Conservation (phyloP, 2,888 invertebrate species). For the Volucella zonaria region DNA sequence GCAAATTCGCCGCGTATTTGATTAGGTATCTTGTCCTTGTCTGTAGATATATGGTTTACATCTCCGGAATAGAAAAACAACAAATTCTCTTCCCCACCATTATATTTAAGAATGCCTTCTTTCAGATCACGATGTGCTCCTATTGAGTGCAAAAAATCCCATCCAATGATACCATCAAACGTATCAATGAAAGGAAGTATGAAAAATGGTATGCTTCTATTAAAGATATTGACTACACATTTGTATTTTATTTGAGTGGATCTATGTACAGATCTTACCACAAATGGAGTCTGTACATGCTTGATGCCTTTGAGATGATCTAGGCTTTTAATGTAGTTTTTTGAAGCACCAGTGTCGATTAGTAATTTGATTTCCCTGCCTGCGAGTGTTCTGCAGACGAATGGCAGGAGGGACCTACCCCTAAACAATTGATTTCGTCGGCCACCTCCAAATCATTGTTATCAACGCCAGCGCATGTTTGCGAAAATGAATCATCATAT, state of each 20-base stretch:
- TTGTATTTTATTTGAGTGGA: constrained; percentile 19
- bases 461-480: too few species aligned
- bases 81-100: constrained; percentile 11
- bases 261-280: constrained; percentile 45
- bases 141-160: background rate
- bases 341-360: constrained; percentile 51
- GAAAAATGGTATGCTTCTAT: constrained; percentile 28
- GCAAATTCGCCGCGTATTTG: constrained; percentile 1
- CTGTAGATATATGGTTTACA: constrained; percentile 20
- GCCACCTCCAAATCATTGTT: background rate
- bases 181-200: constrained; percentile 27
- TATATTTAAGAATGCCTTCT: constrained; percentile 2
- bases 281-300: constrained; percentile 18
- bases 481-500: background rate
- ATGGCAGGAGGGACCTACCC: constrained; percentile 3
- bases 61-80: constrained; percentile 9
- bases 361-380: constrained; percentile 37
- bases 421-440: constrained; percentile 57
- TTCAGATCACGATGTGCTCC: background rate
- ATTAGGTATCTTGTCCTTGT: background rate
- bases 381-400: constrained; percentile 28
- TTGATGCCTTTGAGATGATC: constrained; percentile 10
- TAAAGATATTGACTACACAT: constrained; percentile 46
- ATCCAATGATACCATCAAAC: constrained; percentile 39
- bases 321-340: constrained; percentile 43